Conservation (phyloP, 2,888 invertebrate genomes). For the Polymixis flavicincta region DNA sequence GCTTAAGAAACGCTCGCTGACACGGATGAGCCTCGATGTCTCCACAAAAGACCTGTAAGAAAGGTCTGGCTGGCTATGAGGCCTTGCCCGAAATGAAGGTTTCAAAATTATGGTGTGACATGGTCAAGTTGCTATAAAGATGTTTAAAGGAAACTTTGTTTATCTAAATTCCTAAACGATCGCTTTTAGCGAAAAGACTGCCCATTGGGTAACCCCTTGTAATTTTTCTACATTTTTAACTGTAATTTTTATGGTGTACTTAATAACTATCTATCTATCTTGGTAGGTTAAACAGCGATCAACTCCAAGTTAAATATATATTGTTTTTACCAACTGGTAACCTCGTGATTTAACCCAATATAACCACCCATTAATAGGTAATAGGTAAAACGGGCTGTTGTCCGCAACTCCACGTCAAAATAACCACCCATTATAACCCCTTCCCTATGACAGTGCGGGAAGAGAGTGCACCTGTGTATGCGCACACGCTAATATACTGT, state of each 20-base stretch:
- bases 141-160: not conserved
- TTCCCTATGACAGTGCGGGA: not conserved
- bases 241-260: no score
- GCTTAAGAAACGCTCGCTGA: not conserved
- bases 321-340: not conserved
- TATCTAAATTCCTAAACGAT: no score
- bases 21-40: not conserved
- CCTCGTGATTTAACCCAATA: not conserved
- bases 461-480: not conserved
- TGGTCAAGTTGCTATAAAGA: slow-evolving; percentile 11
- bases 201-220: no score
- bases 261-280: no score
- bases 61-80: not conserved
- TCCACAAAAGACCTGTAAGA: not conserved
- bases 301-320: not conserved
- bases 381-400: no score
- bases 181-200: no score
- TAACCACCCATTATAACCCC: not conserved
- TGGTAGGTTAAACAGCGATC: not conserved
- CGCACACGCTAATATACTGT: no score
- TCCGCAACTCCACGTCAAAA: no score
- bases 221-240: no score
- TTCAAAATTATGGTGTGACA: not conserved
- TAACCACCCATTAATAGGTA: no score
- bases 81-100: slow-evolving; percentile 9